A percentile compares a stretch with the other conserved stretches of the same genome.
These are phyloP conservation scores for Chrysaora quinquecirrha DNA, from an alignment of 30 jellyfish, hydroid and myxozoan genomes.

Conservation along the genomic window DNA sequence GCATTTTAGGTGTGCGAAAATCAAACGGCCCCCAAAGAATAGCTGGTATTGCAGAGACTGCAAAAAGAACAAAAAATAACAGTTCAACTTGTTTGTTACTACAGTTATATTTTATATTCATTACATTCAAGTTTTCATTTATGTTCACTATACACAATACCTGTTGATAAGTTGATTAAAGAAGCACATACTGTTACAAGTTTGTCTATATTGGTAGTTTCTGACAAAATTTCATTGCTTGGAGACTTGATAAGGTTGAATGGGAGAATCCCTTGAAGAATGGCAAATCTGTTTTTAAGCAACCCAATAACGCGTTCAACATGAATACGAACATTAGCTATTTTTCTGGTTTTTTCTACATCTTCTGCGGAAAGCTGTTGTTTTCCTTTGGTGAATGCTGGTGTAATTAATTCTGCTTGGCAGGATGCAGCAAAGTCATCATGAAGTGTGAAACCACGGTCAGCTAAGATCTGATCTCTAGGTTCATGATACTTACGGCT, in stretches of 20 bases:
- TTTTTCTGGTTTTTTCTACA: neutral
- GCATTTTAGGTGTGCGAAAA: constrained; percentile 40
- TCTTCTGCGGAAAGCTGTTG: neutral
- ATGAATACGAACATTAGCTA: neutral
- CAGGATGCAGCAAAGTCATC: constrained; percentile 44
- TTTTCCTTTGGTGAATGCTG: constrained; percentile 24
- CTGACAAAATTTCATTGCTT: neutral
- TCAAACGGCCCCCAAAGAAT: constrained; percentile 25
- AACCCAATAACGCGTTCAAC: no score
- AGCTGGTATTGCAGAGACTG: constrained; percentile 44
- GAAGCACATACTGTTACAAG: neutral
- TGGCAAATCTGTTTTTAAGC: neutral
- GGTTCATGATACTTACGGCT: neutral
- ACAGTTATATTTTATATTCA: no score
- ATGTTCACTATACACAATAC: neutral
- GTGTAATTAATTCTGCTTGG: constrained; percentile 23
- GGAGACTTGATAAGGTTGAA: neutral
- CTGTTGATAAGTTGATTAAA: neutral
- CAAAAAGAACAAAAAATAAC: constrained; percentile 17
- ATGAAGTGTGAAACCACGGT: constrained; percentile 12
- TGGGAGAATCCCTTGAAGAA: neutral
- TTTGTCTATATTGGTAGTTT: neutral
- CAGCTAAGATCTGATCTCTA: constrained; percentile 45
- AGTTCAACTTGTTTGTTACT: no score
- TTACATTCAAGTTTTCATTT: no score